Percentiles rank a stretch among this genome's conserved stretches.
phyloP scores from a whole-genome alignment of 2,113 vertebrate genomes.

The Athene noctua region DNA sequence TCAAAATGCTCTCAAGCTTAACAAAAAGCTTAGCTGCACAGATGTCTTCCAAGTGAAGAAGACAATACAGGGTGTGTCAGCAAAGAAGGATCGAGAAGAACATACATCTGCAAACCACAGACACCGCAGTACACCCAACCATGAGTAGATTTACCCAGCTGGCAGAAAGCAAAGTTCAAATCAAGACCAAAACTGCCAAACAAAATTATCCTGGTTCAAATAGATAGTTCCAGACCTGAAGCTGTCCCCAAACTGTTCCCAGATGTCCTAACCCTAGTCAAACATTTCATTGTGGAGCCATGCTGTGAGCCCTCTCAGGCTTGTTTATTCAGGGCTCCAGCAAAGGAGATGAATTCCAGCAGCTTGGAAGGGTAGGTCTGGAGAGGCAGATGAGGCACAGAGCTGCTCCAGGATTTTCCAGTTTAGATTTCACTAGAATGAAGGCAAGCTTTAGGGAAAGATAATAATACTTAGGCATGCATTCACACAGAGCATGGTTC shows the following conservation, averaged over 20 bases:
- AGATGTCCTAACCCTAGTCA: slow-evolving; percentile 33
- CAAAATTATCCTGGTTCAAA: slow-evolving; percentile 14
- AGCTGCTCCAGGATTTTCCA: not conserved
- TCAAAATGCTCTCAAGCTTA: not conserved
- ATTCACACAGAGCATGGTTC: not conserved
- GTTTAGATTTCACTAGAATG: not conserved
- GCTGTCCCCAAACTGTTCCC: slow-evolving; percentile 51
- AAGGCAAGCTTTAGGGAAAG: not conserved
- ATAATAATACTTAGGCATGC: not conserved
- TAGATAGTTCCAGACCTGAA: slow-evolving; percentile 36
- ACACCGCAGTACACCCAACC: not conserved
- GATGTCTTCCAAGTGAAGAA: not conserved
- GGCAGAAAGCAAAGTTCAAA: slow-evolving; percentile 29
- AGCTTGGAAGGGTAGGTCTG: not conserved
- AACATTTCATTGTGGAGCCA: not conserved
- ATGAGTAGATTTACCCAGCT: not conserved
- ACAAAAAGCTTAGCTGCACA: not conserved
- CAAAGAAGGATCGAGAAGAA: not conserved
- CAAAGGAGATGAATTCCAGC: not conserved
- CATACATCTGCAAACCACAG: slow-evolving; percentile 26
- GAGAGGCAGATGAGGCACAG: not conserved
- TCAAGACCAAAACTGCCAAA: slow-evolving; percentile 36
- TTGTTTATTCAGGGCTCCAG: not conserved
- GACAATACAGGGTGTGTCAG: slow-evolving; percentile 9
- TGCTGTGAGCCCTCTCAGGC: not conserved